Evolutionary conservation across 1,140 invertebrate species (phyloP).

Genomic region (Drosophila tropicalis): DNA sequence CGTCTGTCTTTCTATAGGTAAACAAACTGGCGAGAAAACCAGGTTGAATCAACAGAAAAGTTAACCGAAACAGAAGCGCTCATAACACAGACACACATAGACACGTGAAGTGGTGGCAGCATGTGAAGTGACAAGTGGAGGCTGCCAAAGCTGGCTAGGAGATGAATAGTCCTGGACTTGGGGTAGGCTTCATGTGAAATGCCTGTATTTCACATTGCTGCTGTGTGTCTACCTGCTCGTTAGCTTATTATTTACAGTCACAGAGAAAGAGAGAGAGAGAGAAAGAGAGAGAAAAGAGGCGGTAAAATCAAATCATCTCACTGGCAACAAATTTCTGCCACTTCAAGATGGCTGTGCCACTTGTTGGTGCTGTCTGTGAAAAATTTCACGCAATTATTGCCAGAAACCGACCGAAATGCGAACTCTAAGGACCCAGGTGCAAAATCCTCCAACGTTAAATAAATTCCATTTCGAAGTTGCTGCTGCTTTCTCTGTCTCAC

Average conservation of each 20-base stretch:
- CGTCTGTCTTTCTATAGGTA: background rate
- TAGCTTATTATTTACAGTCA: constrained; percentile 47
- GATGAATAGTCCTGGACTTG: too few relatives aligned
- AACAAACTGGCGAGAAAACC: constrained; percentile 10
- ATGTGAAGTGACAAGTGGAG: constrained; percentile 12
- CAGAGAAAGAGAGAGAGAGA: background rate
- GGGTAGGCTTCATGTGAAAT: constrained; percentile 9
- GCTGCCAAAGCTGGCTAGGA: background rate
- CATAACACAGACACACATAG: constrained; percentile 35
- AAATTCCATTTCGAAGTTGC: constrained; percentile 48
- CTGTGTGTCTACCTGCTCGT: constrained; percentile 2
- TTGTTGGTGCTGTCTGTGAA: constrained; percentile 61
- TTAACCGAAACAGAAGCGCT: constrained; percentile 25
- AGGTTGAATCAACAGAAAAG: constrained; percentile 10
- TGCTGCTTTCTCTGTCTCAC: constrained; percentile 24
- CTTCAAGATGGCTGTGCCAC: constrained; percentile 46
- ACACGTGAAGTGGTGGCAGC: constrained; percentile 44
- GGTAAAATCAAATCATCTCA: constrained; percentile 69
- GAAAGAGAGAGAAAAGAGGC: constrained; percentile 16
- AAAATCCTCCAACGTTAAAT: constrained; percentile 32
- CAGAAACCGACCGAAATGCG: constrained; percentile 14
- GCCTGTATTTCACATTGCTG: background rate
- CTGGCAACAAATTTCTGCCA: constrained; percentile 58
- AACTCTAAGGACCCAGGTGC: constrained; percentile 15
- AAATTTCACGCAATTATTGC: constrained; percentile 73